Evolutionary conservation across 35 echinoderm and acorn worm genomes (phyloP).

Genomic region (Chiridota heheva): DNA sequence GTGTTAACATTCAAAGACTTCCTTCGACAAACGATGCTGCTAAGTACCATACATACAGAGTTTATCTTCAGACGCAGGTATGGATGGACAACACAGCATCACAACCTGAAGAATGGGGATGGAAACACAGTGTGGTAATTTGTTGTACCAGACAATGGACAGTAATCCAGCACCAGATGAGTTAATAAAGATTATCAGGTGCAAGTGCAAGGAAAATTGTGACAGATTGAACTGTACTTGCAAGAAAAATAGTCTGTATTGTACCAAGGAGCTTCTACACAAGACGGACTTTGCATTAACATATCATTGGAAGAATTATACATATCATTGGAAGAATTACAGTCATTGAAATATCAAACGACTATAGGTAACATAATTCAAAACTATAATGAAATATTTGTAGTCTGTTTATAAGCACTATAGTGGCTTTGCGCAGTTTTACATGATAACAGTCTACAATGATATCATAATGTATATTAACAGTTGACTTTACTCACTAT

Average conservation of each 20-base stretch:
- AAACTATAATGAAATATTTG: too few species aligned
- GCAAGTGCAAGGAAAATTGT: not conserved
- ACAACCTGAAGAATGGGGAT: not conserved
- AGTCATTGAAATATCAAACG: too few species aligned
- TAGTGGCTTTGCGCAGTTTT: too few species aligned
- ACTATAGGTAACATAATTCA: too few species aligned
- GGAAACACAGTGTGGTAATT: not conserved
- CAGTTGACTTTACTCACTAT: too few species aligned
- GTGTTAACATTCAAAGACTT: conserved; percentile 3
- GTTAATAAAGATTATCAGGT: conserved; percentile 1
- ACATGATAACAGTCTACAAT: too few species aligned
- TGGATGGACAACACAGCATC: not conserved
- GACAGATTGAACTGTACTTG: not conserved
- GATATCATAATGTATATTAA: too few species aligned
- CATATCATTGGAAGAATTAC: too few species aligned
- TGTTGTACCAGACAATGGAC: not conserved
- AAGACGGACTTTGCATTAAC: not conserved
- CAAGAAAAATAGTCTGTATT: not conserved
- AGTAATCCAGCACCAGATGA: not conserved
- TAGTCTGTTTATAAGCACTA: too few species aligned
- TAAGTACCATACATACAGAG: not conserved
- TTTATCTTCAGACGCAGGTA: not conserved
- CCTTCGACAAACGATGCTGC: not conserved
- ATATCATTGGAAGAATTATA: not conserved
- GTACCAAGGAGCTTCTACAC: not conserved